Conservation (phyloP, 1,140 invertebrate species). For the Radopholus similis region DNA sequence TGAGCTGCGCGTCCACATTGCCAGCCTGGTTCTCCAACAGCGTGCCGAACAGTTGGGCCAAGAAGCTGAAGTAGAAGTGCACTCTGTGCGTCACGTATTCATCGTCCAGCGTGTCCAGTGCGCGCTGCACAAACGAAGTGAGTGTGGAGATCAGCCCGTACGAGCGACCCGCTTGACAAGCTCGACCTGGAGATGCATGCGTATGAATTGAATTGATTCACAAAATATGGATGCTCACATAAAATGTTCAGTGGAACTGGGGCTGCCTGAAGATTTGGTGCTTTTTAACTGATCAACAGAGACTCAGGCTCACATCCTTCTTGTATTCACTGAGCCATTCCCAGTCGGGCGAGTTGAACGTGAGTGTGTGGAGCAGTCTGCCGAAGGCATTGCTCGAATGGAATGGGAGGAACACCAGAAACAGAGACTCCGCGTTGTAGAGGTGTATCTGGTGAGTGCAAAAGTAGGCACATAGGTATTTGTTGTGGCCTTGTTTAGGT, state of each 20-base stretch:
- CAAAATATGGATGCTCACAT: slow-evolving; percentile 21
- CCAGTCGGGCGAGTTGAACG: slow-evolving; percentile 30
- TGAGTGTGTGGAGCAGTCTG: slow-evolving; percentile 34
- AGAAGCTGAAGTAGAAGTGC: slow-evolving; percentile 40
- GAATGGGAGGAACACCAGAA: slow-evolving; percentile 33
- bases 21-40: slow-evolving; percentile 30
- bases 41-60: slow-evolving; percentile 22
- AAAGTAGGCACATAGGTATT: neutral
- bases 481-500: neutral
- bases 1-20: slow-evolving; percentile 22
- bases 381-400: slow-evolving; percentile 39
- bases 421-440: slow-evolving; percentile 39
- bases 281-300: no score
- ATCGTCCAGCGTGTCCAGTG: slow-evolving; percentile 15
- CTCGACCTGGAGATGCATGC: neutral
- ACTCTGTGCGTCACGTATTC: slow-evolving; percentile 23
- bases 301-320: no score
- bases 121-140: neutral
- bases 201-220: neutral
- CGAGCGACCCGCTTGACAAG: neutral
- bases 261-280: no score
- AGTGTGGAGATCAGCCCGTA: slow-evolving; percentile 9
- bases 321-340: slow-evolving; percentile 25
- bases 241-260: slow-evolving; percentile 36
- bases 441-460: slow-evolving; percentile 34